These are phyloP conservation scores for Nyctereutes procyonoides DNA, from an alignment of 2,113 vertebrate genomes.

Conservation along the genomic window DNA sequence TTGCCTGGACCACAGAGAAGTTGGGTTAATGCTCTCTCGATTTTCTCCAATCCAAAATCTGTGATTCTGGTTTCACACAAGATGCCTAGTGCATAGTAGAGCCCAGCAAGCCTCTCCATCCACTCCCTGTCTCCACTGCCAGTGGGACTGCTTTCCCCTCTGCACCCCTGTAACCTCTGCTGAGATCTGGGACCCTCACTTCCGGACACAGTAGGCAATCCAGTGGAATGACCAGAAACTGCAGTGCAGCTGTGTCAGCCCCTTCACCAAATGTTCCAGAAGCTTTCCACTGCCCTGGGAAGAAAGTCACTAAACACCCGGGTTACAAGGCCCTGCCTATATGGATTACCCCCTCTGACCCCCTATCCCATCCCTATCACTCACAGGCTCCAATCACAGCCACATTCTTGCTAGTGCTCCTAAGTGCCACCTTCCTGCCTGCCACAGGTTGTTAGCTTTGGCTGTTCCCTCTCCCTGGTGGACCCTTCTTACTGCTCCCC, in stretches of 20 bases:
- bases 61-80: neutral
- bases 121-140: neutral
- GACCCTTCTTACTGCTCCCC: neutral
- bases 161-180: neutral
- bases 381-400: neutral
- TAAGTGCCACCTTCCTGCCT: neutral
- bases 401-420: neutral
- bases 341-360: neutral
- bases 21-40: neutral
- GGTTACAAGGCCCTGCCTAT: neutral
- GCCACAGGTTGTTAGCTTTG: too few species aligned
- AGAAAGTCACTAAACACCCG: neutral
- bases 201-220: neutral
- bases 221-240: neutral
- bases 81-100: neutral
- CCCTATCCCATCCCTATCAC: accelerated
- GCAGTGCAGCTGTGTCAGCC: neutral
- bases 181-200: neutral
- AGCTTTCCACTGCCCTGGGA: neutral
- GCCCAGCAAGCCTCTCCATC: neutral
- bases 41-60: neutral
- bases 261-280: neutral
- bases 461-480: accelerated
- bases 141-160: neutral
- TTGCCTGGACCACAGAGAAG: neutral